phyloP scores from a whole-genome alignment of 2,888 invertebrate genomes.

The Drosophila buzzatii region DNA sequence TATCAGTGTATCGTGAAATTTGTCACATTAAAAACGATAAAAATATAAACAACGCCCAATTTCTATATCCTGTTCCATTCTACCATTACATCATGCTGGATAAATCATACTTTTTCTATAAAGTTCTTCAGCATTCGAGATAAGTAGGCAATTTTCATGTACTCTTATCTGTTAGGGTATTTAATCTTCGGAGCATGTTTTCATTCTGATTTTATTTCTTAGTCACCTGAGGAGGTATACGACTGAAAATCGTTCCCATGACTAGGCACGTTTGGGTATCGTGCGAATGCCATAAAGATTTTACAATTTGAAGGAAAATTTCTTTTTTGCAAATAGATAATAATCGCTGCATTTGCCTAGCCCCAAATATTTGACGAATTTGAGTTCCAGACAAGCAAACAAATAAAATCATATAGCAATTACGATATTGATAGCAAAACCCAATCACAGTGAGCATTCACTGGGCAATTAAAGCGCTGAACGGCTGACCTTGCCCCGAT shows the following conservation, averaged over 20 bases:
- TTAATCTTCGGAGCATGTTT: background rate
- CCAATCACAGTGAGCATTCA: constrained; percentile 29
- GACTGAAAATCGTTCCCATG: constrained; percentile 19
- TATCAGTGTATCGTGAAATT: background rate
- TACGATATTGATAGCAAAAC: constrained; percentile 30
- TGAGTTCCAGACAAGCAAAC: constrained; percentile 52
- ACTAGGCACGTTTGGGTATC: constrained; percentile 40
- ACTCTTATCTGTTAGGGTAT: background rate
- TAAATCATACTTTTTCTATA: background rate
- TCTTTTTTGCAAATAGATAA: constrained; percentile 52
- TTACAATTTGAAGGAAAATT: constrained; percentile 66
- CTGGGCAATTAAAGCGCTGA: background rate
- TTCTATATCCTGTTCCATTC: background rate
- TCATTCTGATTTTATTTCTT: background rate
- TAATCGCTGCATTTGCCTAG: constrained; percentile 36
- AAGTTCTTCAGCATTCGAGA: background rate
- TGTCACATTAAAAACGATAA: background rate
- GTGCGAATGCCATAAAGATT: constrained; percentile 45
- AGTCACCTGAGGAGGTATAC: constrained; percentile 1
- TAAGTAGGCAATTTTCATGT: too few relatives aligned
- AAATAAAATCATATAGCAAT: constrained; percentile 56
- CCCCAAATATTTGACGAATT: constrained; percentile 45
- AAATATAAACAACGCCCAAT: background rate
- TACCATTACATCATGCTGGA: background rate
- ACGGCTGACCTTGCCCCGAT: constrained; percentile 42